phyloP scores from a whole-genome alignment of 2,113 vertebrate species.

The Apeltes quadracus region DNA sequence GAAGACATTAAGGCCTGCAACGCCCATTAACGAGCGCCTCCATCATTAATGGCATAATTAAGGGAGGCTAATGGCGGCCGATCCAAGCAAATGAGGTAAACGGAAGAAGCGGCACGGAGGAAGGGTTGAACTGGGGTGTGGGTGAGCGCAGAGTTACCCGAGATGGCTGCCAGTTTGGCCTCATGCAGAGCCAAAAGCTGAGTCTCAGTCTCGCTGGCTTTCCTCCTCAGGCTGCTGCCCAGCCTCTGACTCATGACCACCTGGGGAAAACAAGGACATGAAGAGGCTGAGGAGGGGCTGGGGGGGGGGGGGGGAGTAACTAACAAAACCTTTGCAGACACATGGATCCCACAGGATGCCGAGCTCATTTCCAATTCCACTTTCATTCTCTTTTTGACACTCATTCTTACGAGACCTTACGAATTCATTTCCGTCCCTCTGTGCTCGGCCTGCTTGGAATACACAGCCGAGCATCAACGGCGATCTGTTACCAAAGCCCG shows the following conservation, averaged over 20 bases:
- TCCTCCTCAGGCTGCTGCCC: constrained; percentile 85
- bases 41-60: constrained; percentile 62
- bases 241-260: constrained; percentile 87
- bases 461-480: constrained; percentile 42
- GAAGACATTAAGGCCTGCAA: constrained; percentile 47
- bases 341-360: constrained; percentile 65
- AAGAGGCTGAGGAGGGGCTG: constrained; percentile 1
- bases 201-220: constrained; percentile 86
- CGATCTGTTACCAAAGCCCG: constrained; percentile 45
- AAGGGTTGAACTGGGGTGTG: constrained; percentile 11
- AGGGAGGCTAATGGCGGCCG: constrained; percentile 40
- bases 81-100: constrained; percentile 57
- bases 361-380: constrained; percentile 59
- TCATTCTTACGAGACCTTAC: constrained; percentile 58
- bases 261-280: constrained; percentile 75
- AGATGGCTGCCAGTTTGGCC: constrained; percentile 87
- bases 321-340: constrained; percentile 64
- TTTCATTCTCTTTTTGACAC: constrained; percentile 60
- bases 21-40: constrained; percentile 52
- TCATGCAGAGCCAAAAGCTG: constrained; percentile 87
- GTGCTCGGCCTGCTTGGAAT: constrained; percentile 46
- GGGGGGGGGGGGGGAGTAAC: constrained; percentile 29
- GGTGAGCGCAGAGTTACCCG: constrained; percentile 61
- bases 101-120: constrained; percentile 28
- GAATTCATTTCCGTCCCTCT: constrained; percentile 58